A percentile compares a stretch with the other conserved stretches of the same genome.
Evolutionary conservation across 2,113 vertebrate species (phyloP).

Genomic region (Xiphophorus hellerii): DNA sequence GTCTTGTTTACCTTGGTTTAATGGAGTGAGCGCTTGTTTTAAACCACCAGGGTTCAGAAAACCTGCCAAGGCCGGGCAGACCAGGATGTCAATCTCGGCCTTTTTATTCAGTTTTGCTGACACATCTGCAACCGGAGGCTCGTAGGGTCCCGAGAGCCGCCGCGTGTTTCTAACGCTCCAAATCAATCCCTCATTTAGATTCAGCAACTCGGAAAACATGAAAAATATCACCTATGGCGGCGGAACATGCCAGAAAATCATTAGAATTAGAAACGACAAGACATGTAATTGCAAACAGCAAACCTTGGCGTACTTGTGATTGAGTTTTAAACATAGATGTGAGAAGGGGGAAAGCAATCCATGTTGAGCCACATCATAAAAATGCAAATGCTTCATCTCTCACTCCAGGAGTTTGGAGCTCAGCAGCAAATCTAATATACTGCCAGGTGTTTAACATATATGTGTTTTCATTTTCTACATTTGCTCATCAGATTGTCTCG

Average conservation of each 20-base stretch:
- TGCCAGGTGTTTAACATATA: constrained; percentile 49
- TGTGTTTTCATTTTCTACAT: constrained; percentile 50
- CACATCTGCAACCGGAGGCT: constrained; percentile 41
- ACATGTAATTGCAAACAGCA: neutral
- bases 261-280: constrained; percentile 1
- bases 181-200: constrained; percentile 41
- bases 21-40: constrained; percentile 13
- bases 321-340: constrained; percentile 11
- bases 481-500: constrained; percentile 38
- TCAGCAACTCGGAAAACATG: constrained; percentile 22
- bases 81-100: constrained; percentile 30
- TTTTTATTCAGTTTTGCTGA: constrained; percentile 55
- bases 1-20: constrained; percentile 58
- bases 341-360: constrained; percentile 9
- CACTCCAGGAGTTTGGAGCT: constrained; percentile 24
- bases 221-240: neutral
- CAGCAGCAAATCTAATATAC: constrained; percentile 42
- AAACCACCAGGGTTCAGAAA: constrained; percentile 50
- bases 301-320: neutral
- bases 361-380: constrained; percentile 30
- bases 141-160: constrained; percentile 33
- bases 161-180: constrained; percentile 22
- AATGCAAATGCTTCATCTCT: constrained; percentile 45
- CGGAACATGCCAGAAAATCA: constrained; percentile 4
- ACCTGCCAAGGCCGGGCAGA: constrained; percentile 39